Conservation (phyloP, 2,113 vertebrate species). For the Seriola aureovittata region DNA sequence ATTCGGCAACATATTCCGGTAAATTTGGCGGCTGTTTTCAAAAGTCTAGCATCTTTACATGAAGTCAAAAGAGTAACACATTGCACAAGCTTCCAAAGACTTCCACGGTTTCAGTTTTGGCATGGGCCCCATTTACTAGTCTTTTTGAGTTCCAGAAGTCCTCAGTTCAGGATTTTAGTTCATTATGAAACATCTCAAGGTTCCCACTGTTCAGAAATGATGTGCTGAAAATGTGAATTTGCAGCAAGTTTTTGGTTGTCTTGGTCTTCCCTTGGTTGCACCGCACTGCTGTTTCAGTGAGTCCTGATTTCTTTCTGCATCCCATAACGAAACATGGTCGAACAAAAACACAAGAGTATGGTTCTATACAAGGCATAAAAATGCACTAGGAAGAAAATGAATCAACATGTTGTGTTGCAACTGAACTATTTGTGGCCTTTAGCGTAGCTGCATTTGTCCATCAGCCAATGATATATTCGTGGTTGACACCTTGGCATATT, state of each 20-base stretch:
- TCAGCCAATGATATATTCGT: constrained; percentile 35
- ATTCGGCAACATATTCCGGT: constrained; percentile 59
- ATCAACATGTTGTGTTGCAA: constrained; percentile 46
- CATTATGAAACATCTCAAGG: constrained; percentile 65
- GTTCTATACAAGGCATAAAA: constrained; percentile 65
- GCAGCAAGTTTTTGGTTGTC: constrained; percentile 76
- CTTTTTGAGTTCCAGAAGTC: constrained; percentile 56
- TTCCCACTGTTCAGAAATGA: constrained; percentile 71
- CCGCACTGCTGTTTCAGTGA: constrained; percentile 42
- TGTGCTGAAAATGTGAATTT: constrained; percentile 73
- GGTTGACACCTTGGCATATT: constrained; percentile 59
- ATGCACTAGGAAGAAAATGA: constrained; percentile 45
- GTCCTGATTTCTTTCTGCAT: constrained; percentile 73
- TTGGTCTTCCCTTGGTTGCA: constrained; percentile 60
- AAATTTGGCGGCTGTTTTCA: constrained; percentile 74
- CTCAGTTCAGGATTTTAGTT: constrained; percentile 58
- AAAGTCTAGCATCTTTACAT: constrained; percentile 76
- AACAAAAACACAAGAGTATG: constrained; percentile 63
- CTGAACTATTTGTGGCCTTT: constrained; percentile 53
- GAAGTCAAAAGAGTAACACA: constrained; percentile 77
- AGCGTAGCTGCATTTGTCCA: constrained; percentile 43
- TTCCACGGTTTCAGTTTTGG: constrained; percentile 64
- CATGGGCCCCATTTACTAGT: constrained; percentile 51
- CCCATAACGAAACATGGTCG: constrained; percentile 64
- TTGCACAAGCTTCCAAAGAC: constrained; percentile 75